phyloP scores from a whole-genome alignment of 2,113 vertebrate species.

The Lophotis ruficrista region DNA sequence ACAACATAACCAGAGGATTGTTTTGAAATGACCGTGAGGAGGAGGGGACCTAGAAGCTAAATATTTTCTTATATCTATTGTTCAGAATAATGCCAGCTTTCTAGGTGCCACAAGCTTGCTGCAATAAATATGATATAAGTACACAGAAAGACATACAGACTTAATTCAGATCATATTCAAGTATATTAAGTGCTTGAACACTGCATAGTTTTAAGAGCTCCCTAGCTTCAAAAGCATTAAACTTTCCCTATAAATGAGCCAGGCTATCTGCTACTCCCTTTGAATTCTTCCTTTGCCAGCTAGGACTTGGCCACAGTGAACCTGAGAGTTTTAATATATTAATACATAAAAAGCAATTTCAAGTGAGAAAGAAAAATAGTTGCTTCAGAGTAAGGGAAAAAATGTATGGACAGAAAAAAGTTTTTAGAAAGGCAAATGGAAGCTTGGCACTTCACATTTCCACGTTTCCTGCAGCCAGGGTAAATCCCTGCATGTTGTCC shows the following conservation, averaged over 20 bases:
- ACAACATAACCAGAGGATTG: neutral
- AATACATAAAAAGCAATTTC: constrained; percentile 1
- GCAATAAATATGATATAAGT: neutral
- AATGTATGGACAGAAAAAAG: neutral
- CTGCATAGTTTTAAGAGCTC: neutral
- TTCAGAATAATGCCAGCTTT: neutral
- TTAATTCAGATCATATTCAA: neutral
- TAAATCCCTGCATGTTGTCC: neutral
- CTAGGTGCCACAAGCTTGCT: neutral
- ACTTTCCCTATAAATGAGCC: neutral
- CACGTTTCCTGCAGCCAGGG: neutral
- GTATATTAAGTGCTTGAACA: neutral
- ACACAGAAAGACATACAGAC: neutral
- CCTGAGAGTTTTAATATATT: neutral
- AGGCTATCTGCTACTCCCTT: neutral
- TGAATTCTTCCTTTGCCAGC: constrained; percentile 4
- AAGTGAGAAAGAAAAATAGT: neutral
- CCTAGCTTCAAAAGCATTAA: neutral
- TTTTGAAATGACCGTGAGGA: neutral
- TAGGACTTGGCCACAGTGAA: neutral
- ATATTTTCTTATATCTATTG: neutral
- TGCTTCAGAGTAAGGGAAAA: neutral
- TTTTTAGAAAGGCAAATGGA: constrained; percentile 29
- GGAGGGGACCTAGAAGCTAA: neutral
- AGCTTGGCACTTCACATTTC: neutral